phyloP scores from a whole-genome alignment of 1,140 invertebrate genomes.

The Drosophila kurseongensis region DNA sequence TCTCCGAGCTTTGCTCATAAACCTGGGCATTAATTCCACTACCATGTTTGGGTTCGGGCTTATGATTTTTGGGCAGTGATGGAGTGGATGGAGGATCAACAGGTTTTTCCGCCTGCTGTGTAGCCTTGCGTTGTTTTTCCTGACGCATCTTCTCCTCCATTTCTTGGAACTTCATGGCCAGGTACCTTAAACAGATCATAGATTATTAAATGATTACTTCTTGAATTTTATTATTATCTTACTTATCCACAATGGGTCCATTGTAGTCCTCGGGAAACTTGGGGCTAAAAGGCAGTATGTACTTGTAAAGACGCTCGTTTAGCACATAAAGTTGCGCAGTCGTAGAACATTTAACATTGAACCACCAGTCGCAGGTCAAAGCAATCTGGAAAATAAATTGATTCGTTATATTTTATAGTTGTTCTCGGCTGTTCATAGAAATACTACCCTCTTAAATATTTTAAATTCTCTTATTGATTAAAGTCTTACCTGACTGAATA shows the following conservation, averaged over 20 bases:
- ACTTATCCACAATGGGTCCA: constrained; percentile 93
- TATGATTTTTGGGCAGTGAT: constrained; percentile 57
- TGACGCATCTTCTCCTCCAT: constrained; percentile 90
- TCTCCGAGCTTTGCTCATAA: constrained; percentile 79
- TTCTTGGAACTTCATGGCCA: constrained; percentile 92
- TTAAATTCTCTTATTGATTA: too few species aligned
- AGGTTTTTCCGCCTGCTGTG: constrained; percentile 64
- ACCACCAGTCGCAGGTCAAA: constrained; percentile 96
- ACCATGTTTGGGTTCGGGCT: constrained; percentile 62
- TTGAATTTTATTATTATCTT: constrained; percentile 38
- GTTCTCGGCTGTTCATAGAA: too few species aligned
- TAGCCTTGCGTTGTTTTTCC: constrained; percentile 83
- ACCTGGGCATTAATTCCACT: constrained; percentile 76
- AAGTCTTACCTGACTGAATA: constrained; percentile 95
- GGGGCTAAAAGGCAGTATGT: constrained; percentile 92
- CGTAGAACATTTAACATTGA: constrained; percentile 93
- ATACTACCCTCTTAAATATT: too few species aligned
- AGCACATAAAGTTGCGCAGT: constrained; percentile 93
- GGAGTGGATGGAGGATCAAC: constrained; percentile 36
- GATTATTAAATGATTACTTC: background rate
- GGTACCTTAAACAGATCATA: constrained; percentile 86
- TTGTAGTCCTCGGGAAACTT: constrained; percentile 95
- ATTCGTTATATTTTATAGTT: background rate
- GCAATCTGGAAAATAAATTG: constrained; percentile 83
- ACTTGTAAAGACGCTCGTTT: constrained; percentile 94